phyloP scores from a whole-genome alignment of 1,140 invertebrate species.

The Akabosia matsudoensis region DNA sequence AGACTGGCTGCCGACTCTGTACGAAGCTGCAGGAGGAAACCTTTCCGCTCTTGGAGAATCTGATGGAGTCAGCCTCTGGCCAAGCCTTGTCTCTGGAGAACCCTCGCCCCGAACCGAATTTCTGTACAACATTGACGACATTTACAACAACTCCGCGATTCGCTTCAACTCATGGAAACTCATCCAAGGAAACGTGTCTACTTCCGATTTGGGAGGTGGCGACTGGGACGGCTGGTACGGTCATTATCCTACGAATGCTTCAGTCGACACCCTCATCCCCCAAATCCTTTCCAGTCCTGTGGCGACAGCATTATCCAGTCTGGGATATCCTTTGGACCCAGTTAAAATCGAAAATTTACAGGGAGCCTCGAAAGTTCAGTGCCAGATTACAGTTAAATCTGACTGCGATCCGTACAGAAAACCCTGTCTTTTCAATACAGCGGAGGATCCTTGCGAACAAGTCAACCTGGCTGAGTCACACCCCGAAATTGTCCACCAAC shows the following conservation, averaged over 20 bases:
- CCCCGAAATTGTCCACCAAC: constrained; percentile 58
- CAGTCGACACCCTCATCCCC: constrained; percentile 27
- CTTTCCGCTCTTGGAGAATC: constrained; percentile 50
- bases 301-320: constrained; percentile 26
- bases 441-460: constrained; percentile 77
- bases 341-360: constrained; percentile 51
- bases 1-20: constrained; percentile 87
- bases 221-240: constrained; percentile 80
- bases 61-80: constrained; percentile 78
- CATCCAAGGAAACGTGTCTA: constrained; percentile 61
- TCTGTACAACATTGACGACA: constrained; percentile 85
- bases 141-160: constrained; percentile 66
- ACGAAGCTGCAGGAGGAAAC: constrained; percentile 57
- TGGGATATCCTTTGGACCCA: constrained; percentile 10
- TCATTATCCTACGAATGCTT: constrained; percentile 56
- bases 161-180: constrained; percentile 77
- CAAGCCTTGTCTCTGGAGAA: constrained; percentile 57
- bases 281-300: constrained; percentile 35
- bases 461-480: constrained; percentile 61
- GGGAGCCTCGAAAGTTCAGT: constrained; percentile 53
- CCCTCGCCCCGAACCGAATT: constrained; percentile 64
- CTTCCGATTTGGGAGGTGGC: constrained; percentile 47
- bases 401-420: constrained; percentile 60
- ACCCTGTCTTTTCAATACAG: constrained; percentile 76
- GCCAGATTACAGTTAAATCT: constrained; percentile 43